These are phyloP conservation scores for Shinisaurus crocodilurus DNA, from an alignment of 2,113 vertebrate genomes.

Conservation along the genomic window DNA sequence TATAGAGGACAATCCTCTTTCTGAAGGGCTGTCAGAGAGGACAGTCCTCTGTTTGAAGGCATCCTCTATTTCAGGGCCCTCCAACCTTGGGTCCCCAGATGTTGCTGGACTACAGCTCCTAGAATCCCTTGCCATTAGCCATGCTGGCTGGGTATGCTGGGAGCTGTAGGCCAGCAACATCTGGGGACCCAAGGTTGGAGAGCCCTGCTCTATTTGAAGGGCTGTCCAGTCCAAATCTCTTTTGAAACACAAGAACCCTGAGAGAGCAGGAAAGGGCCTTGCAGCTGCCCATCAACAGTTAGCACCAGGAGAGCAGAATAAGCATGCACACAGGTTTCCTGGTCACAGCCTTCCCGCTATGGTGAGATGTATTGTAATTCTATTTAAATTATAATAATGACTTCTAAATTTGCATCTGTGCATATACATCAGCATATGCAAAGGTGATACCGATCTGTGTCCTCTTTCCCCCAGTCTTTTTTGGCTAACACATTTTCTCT, in stretches of 20 bases:
- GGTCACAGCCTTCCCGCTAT: not conserved
- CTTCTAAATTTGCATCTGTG: not conserved
- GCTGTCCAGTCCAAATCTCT: not conserved
- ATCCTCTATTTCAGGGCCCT: not conserved
- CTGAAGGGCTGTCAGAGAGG: not conserved
- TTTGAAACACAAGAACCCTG: not conserved
- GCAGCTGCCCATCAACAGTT: not conserved
- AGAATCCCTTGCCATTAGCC: too few relatives aligned
- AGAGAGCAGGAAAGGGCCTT: not conserved
- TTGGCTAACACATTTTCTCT: not conserved
- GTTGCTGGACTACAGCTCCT: too few relatives aligned
- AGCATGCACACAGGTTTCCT: not conserved
- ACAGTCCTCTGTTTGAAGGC: not conserved
- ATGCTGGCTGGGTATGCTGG: too few relatives aligned
- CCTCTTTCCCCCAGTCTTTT: not conserved
- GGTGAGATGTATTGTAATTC: not conserved
- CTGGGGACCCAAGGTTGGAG: too few relatives aligned
- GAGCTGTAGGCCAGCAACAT: too few relatives aligned
- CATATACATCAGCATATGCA: not conserved
- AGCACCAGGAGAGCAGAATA: not conserved
- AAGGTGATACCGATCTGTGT: not conserved
- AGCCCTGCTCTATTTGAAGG: not conserved
- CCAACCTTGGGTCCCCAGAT: too few relatives aligned
- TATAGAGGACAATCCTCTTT: not conserved
- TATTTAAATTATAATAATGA: not conserved